These are phyloP conservation scores for Drosophila atripex DNA, from an alignment of 2,888 invertebrate species.

Conservation along the genomic window DNA sequence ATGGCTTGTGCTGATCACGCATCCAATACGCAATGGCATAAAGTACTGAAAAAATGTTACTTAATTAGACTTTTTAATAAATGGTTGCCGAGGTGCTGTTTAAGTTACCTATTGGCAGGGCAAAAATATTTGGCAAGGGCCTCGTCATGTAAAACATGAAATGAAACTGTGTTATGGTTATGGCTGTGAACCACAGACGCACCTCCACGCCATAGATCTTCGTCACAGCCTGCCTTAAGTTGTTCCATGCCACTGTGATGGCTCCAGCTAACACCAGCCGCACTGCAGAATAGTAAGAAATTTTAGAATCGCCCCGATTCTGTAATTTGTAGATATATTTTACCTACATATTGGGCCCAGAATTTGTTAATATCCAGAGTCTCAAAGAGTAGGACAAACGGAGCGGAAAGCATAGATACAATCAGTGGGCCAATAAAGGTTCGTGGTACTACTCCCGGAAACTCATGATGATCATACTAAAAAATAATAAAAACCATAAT, in stretches of 20 bases:
- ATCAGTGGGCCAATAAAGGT: conserved; percentile 96
- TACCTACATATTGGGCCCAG: conserved; percentile 94
- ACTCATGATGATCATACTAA: conserved; percentile 99
- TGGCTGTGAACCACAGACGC: conserved; percentile 91
- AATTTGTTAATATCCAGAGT: conserved; percentile 91
- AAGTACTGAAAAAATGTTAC: conserved; percentile 88
- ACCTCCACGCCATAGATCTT: conserved; percentile 91
- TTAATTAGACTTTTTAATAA: conserved; percentile 22
- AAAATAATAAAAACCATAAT: neutral
- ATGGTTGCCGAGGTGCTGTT: conserved; percentile 45
- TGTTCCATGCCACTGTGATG: conserved; percentile 90
- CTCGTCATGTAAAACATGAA: conserved; percentile 98
- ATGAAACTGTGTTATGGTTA: conserved; percentile 97
- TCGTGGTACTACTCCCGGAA: conserved; percentile 98
- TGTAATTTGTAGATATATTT: conserved; percentile 30
- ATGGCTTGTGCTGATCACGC: conserved; percentile 88
- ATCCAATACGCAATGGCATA: conserved; percentile 94
- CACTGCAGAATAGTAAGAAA: conserved; percentile 85
- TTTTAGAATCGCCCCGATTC: neutral
- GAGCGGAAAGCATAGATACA: conserved; percentile 91
- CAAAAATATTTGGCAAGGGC: conserved; percentile 97
- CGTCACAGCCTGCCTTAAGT: conserved; percentile 89
- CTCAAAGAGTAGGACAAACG: conserved; percentile 89
- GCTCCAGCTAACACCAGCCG: conserved; percentile 90
- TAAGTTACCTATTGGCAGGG: conserved; percentile 92